These are phyloP conservation scores for Mesoligia furuncula DNA, from an alignment of 2,888 invertebrate genomes.

Conservation along the genomic window DNA sequence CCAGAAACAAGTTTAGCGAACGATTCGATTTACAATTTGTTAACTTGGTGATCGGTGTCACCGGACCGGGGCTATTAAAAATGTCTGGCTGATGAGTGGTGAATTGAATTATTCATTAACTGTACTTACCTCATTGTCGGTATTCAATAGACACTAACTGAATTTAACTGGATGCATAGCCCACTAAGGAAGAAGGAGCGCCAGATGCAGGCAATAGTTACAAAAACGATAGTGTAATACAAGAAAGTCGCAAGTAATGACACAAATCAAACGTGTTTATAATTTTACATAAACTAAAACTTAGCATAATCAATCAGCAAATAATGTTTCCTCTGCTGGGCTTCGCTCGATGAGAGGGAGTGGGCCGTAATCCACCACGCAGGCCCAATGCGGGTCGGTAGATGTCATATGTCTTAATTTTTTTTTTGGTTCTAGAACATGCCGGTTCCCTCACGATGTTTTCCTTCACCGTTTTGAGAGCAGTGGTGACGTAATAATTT, in stretches of 20 bases:
- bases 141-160: background rate
- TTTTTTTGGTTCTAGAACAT: too few species aligned
- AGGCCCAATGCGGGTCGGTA: too few species aligned
- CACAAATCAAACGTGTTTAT: background rate
- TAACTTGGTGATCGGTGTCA: slow-evolving; percentile 63
- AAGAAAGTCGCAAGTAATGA: background rate
- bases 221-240: background rate
- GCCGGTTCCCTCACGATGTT: too few species aligned
- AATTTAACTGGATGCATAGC: background rate
- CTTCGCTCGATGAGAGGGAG: too few species aligned
- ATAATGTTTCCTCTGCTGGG: too few species aligned
- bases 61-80: slow-evolving; percentile 39
- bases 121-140: background rate
- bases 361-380: too few species aligned
- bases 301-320: too few species aligned
- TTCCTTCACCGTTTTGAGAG: too few species aligned
- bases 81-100: background rate
- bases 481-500: too few species aligned
- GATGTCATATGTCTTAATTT: too few species aligned
- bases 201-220: background rate
- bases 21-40: slow-evolving; percentile 73
- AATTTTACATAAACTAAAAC: background rate
- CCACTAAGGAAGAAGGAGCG: background rate
- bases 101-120: background rate
- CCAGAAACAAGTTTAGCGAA: slow-evolving; percentile 78